Evolutionary conservation across 2,797 vertebrate genomes (phyloP).

Genomic region (Mionectes olivaceus): DNA sequence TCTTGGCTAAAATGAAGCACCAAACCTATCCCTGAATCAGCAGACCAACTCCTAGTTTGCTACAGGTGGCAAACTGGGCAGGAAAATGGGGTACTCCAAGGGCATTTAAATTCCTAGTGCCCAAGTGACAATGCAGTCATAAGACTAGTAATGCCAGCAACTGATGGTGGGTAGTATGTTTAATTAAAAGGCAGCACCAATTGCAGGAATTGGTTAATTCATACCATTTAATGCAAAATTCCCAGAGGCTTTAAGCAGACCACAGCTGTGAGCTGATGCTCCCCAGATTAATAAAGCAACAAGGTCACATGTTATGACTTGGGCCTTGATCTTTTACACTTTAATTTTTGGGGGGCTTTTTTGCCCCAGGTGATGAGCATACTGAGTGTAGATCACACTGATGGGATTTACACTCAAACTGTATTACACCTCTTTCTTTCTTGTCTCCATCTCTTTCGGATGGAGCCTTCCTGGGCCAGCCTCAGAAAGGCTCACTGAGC

Average conservation of each 20-base stretch:
- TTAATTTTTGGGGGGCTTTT: background rate
- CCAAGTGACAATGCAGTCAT: background rate
- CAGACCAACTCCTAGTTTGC: background rate
- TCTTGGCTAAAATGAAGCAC: background rate
- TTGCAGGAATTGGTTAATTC: background rate
- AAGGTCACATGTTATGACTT: background rate
- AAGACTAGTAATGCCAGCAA: background rate
- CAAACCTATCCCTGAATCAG: background rate
- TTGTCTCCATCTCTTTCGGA: background rate
- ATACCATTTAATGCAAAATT: background rate
- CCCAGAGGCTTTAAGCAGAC: background rate
- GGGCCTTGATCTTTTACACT: background rate
- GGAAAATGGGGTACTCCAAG: background rate
- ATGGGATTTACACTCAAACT: background rate
- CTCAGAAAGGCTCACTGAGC: background rate
- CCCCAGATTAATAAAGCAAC: background rate
- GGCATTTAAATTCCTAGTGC: background rate
- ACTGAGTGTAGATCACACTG: background rate
- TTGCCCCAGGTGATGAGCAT: background rate
- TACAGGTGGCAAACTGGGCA: background rate
- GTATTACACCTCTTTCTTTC: background rate
- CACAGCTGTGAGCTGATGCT: background rate
- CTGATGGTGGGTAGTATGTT: background rate
- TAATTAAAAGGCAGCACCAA: background rate
- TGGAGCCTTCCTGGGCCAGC: fast-evolving